Conservation (phyloP, 1,140 invertebrate genomes). For the Drosophila simulans region DNA sequence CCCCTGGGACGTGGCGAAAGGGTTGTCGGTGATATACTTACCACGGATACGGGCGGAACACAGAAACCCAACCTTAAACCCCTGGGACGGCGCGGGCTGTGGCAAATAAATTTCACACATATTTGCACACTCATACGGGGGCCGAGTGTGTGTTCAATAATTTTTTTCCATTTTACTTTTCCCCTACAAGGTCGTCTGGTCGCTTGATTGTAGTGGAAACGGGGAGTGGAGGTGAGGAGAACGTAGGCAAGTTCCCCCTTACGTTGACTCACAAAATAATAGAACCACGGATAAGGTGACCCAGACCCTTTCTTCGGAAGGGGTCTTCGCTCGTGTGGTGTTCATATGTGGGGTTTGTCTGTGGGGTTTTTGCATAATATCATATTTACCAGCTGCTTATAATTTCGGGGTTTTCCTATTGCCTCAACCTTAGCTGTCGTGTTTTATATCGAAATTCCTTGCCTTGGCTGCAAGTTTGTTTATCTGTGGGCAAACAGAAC, state of each 20-base stretch:
- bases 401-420: too few relatives aligned
- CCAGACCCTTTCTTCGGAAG: neutral
- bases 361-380: too few relatives aligned
- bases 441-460: conserved; percentile 2
- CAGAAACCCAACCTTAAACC: conserved; percentile 6
- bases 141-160: conserved; percentile 55
- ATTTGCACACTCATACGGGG: conserved; percentile 65
- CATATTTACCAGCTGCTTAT: neutral
- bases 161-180: conserved; percentile 27
- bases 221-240: neutral
- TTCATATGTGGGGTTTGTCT: neutral
- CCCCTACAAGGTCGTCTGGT: conserved; percentile 59
- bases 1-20: conserved; percentile 48
- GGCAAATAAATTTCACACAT: conserved; percentile 83
- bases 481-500: conserved; percentile 65
- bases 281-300: neutral
- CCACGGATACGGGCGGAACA: conserved; percentile 15
- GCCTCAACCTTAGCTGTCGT: neutral
- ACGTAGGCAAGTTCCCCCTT: neutral
- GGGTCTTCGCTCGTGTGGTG: too few relatives aligned
- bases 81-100: conserved; percentile 29
- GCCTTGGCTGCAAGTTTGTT: conserved; percentile 17
- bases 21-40: conserved; percentile 12
- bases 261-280: neutral
- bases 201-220: conserved; percentile 74